Evolutionary conservation across 2,888 invertebrate genomes (phyloP), one percentile per base, ranked within the genome.

Genomic region (Ochlodes sylvanus): DNA sequence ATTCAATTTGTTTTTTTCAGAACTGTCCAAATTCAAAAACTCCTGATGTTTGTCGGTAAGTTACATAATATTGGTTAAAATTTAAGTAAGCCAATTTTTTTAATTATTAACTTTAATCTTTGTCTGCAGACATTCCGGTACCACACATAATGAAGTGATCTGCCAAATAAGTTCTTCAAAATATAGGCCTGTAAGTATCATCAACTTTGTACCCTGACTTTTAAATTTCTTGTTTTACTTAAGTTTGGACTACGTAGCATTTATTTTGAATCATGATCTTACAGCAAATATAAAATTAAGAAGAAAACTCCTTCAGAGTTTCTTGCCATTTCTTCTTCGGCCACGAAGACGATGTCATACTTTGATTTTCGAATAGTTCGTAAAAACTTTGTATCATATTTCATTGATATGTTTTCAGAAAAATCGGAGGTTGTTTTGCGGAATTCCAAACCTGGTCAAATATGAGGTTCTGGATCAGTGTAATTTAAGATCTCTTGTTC

Each of bases 111-210:
- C 50, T 10, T 10, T 50, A 41, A 38, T 41, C 58, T 32, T 55
- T 15, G 54, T 58, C 79, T 79, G 41, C 76, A 88, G 87, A 68
- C 83, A 82, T 54, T 73, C 81, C 2, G 75, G 68, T 15, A 65
- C 75, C 42, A 67, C 75, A 65, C 76, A 72, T 41, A 76, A 68
- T 61, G 73, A 79, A 38, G 70, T 80, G 17, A 71, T 80, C 47
- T 92, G 92, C 68, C 90, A 90, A 75, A 87, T 91, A 27, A 91
- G 89, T 70, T 83, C 90, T 3, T 89, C 91, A 1, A 88, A 84
- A 74, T 84, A 77, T 12, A 81, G 88, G 72, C 88, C 90, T 34
- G 92, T 92, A 70, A 84, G 90, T 83, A 63, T 65, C 12, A 15
- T 55, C 34, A 10, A n/a, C 17, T n/a, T 17, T 34, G n/a, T n/a